These are phyloP conservation scores for Synergus laeviventris DNA, from an alignment of 2,888 invertebrate species.

Conservation along the genomic window DNA sequence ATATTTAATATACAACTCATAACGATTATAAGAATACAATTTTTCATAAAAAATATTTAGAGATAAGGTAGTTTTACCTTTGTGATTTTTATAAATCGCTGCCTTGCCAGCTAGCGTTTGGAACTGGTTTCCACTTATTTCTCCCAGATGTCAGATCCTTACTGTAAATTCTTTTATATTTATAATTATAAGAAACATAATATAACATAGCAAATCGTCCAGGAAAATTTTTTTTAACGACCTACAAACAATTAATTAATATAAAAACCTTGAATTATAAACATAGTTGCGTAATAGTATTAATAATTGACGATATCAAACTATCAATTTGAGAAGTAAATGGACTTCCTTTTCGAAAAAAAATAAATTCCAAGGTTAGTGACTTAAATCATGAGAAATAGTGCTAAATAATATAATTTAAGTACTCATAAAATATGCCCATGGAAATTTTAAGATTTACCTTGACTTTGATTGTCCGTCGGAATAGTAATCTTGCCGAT, in stretches of 20 bases:
- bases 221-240: no score
- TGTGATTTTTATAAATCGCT: neutral
- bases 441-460: conserved; percentile 56
- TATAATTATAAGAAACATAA: neutral
- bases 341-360: neutral
- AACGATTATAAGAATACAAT: no score
- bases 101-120: neutral
- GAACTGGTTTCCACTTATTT: neutral
- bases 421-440: neutral
- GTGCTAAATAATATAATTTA: neutral
- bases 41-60: neutral
- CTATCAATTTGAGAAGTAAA: neutral
- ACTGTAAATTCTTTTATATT: neutral
- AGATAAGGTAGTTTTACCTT: neutral
- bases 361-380: neutral
- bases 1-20: no score
- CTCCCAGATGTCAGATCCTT: conserved; percentile 15
- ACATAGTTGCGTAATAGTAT: no score
- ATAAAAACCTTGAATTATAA: no score
- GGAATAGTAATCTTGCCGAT: conserved; percentile 17
- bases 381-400: neutral
- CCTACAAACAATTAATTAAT: no score
- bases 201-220: neutral
- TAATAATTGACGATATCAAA: neutral
- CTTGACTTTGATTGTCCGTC: conserved; percentile 61